Conservation (phyloP, 2,797 vertebrate genomes). For the Takifugu rubripes region DNA sequence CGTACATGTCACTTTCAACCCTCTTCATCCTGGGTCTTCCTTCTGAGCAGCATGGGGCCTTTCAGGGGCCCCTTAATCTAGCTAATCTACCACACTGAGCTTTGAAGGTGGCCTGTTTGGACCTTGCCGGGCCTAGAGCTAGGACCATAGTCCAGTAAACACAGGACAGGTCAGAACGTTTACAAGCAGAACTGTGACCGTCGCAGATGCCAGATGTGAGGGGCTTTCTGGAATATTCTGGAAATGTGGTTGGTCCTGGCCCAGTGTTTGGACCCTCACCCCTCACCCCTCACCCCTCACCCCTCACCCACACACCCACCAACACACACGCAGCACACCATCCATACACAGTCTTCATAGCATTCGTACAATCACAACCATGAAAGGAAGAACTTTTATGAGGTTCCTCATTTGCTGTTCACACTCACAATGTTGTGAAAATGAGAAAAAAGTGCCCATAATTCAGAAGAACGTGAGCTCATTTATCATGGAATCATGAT, state of each 20-base stretch:
- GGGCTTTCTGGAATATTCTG: conserved; percentile 37
- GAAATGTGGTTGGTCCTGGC: conserved; percentile 8
- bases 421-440: conserved; percentile 41
- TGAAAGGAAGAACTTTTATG: conserved; percentile 40
- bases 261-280: too few relatives aligned
- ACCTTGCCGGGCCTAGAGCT: conserved; percentile 64
- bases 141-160: conserved; percentile 45
- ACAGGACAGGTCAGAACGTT: conserved; percentile 28
- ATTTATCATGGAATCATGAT: conserved; percentile 24
- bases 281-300: too few relatives aligned
- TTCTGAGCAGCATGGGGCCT: conserved; percentile 86
- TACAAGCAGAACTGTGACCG: conserved; percentile 18
- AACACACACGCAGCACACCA: neutral
- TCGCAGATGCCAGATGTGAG: conserved; percentile 37
- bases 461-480: conserved; percentile 26
- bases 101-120: conserved; percentile 86
- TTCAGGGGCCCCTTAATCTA: conserved; percentile 89
- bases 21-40: conserved; percentile 84
- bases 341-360: conserved; percentile 6
- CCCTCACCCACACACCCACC: conserved; percentile 17
- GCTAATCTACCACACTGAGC: conserved; percentile 93
- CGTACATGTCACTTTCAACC: conserved; percentile 80
- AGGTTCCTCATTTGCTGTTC: conserved; percentile 40
- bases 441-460: neutral
- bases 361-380: conserved; percentile 19